phyloP scores from a whole-genome alignment of 2,113 vertebrate genomes.

The Zingel zingel region DNA sequence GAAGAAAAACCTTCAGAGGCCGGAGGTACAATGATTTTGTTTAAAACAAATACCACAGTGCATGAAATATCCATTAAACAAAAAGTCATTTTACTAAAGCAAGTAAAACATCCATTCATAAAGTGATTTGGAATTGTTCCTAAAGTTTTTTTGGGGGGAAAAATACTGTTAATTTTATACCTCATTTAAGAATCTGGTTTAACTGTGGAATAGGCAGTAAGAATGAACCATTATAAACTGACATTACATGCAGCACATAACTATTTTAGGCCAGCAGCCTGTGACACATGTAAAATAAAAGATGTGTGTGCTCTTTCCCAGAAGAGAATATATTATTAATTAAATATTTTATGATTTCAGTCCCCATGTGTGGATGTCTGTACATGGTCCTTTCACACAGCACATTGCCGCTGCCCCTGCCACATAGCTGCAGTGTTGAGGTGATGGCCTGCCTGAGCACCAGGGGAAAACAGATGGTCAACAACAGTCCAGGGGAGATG shows the following conservation, averaged over 20 bases:
- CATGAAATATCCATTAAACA: not conserved
- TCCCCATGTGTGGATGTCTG: not conserved
- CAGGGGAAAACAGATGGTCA: slow-evolving; percentile 72
- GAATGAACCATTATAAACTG: not conserved
- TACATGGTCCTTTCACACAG: slow-evolving; percentile 17
- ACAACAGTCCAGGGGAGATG: slow-evolving; percentile 61
- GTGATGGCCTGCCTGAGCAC: slow-evolving; percentile 46
- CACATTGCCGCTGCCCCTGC: not conserved
- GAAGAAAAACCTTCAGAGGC: not conserved
- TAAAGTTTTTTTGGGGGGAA: not conserved
- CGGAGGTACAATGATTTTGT: not conserved
- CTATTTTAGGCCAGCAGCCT: not conserved
- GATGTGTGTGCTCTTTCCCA: not conserved
- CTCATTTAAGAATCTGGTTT: not conserved
- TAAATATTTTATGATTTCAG: not conserved
- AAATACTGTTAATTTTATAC: not conserved
- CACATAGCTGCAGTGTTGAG: slow-evolving; percentile 43
- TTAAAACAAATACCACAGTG: too few relatives aligned
- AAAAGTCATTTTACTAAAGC: too few relatives aligned
- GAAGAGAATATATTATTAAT: not conserved
- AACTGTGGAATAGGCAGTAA: not conserved
- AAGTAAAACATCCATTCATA: not conserved
- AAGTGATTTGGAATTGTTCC: not conserved
- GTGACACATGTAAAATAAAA: not conserved
- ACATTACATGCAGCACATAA: not conserved